Percentiles rank a stretch among this genome's conserved stretches.
These are phyloP conservation scores for Tipula lateralis DNA, from an alignment of 2,888 invertebrate genomes.

Conservation along the genomic window DNA sequence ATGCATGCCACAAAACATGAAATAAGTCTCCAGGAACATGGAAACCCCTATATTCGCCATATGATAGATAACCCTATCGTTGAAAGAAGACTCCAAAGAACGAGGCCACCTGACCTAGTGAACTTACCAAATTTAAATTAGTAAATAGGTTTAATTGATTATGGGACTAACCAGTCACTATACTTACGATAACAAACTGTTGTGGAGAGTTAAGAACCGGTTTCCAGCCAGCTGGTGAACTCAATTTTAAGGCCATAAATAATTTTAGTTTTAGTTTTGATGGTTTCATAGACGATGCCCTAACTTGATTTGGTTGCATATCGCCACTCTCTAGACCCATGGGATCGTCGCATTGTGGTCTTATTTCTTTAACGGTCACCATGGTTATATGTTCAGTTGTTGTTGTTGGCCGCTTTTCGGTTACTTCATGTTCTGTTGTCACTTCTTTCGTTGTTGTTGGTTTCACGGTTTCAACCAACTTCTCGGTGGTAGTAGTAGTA, in stretches of 20 bases:
- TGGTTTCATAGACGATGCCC: constrained; percentile 44
- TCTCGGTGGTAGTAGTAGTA: constrained; percentile 29
- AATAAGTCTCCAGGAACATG: too few species aligned
- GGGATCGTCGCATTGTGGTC: constrained; percentile 60
- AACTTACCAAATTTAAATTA: too few species aligned
- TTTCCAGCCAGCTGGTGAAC: constrained; percentile 56
- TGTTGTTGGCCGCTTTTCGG: neutral
- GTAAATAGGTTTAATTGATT: too few species aligned
- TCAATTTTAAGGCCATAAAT: constrained; percentile 44
- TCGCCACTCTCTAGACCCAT: constrained; percentile 65
- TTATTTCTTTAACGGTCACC: constrained; percentile 29
- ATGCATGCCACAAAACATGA: too few species aligned
- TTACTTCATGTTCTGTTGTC: neutral
- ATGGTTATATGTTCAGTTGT: constrained; percentile 24
- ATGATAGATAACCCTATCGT: too few species aligned
- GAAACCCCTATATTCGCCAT: too few species aligned
- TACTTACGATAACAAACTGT: constrained; percentile 62
- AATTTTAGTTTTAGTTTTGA: constrained; percentile 40
- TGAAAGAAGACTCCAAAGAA: too few species aligned
- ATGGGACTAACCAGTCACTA: neutral
- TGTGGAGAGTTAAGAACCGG: constrained; percentile 62
- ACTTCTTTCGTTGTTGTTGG: constrained; percentile 31
- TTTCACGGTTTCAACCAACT: constrained; percentile 27
- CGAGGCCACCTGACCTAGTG: too few species aligned
- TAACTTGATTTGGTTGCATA: constrained; percentile 56